Evolutionary conservation across 37 sponge, comb jelly and placozoan genomes (phyloP).

Genomic region (Halisarca cf. caerulea): DNA sequence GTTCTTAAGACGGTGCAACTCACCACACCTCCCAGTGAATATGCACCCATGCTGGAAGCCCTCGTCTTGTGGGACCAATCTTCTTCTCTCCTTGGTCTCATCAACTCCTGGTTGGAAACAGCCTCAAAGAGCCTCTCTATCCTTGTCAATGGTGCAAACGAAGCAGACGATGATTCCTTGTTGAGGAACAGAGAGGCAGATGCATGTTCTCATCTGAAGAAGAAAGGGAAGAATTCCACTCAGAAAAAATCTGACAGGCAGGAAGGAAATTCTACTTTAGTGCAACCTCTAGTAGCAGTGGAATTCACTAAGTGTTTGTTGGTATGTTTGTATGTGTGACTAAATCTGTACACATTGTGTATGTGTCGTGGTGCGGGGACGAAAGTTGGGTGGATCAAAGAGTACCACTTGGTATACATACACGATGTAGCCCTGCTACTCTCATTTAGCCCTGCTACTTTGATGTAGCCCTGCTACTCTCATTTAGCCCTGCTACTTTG

Average conservation of each 20-base stretch:
- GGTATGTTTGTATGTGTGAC: neutral
- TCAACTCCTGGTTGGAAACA: conserved; percentile 27
- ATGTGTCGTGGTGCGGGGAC: no score
- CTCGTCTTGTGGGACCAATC: conserved; percentile 58
- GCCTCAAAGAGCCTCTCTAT: neutral
- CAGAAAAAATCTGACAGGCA: neutral
- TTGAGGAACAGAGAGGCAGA: no score
- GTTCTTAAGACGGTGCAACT: conserved; percentile 26
- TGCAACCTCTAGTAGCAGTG: neutral
- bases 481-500: no score
- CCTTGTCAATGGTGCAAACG: neutral
- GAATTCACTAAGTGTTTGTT: neutral
- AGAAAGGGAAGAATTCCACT: neutral
- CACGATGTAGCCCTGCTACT: no score
- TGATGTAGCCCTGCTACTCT: no score
- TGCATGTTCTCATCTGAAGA: neutral
- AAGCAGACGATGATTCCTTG: neutral
- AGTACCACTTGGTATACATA: no score
- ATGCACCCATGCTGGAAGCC: conserved; percentile 53
- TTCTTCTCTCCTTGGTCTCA: conserved; percentile 27
- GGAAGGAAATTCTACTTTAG: no score
- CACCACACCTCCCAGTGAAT: conserved; percentile 1
- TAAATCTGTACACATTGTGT: no score
- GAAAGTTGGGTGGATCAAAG: no score
- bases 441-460: no score